A percentile compares a stretch with the other conserved stretches of the same genome.
phyloP scores from a whole-genome alignment of 2,113 vertebrate genomes.

The Conger conger region DNA sequence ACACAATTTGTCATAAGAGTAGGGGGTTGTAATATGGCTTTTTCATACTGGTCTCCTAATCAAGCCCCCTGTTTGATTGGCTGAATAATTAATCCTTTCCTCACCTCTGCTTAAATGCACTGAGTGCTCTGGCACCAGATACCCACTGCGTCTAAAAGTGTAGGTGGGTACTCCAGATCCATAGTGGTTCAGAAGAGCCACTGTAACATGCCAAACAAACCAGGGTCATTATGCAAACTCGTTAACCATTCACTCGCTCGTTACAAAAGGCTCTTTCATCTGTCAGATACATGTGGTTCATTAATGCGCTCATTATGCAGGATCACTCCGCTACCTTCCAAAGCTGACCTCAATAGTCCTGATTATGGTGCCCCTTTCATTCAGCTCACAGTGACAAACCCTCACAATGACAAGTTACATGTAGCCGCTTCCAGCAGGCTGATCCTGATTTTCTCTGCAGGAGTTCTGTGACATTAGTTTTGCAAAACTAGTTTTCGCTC shows the following conservation, averaged over 20 bases:
- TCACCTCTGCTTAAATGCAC: neutral
- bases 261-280: slow-evolving; percentile 17
- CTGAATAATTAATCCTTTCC: neutral
- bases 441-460: neutral
- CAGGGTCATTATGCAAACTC: neutral
- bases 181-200: neutral
- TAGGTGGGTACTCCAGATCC: neutral
- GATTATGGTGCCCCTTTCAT: neutral
- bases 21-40: neutral
- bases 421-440: neutral
- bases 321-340: neutral
- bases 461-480: neutral
- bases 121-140: neutral
- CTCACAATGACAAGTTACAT: neutral
- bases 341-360: neutral
- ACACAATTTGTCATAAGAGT: neutral
- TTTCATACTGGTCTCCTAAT: neutral
- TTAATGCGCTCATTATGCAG: neutral
- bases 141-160: neutral
- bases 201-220: neutral
- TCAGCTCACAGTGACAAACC: neutral
- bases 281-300: neutral
- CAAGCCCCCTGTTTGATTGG: neutral
- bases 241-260: slow-evolving; percentile 10
- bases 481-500: neutral